phyloP scores from a whole-genome alignment of 1,140 invertebrate genomes.

The Chrysoperla carnea region DNA sequence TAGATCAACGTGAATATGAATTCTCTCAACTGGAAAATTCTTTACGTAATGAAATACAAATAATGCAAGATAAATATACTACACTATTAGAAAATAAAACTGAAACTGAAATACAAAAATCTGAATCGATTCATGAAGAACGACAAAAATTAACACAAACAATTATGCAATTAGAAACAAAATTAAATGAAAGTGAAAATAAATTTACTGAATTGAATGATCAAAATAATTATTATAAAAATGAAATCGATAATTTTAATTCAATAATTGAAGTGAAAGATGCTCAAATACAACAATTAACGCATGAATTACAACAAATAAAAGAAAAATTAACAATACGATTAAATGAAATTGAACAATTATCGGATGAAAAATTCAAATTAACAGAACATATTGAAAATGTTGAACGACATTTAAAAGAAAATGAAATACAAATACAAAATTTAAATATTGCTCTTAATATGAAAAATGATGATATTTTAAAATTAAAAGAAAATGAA shows the following conservation, averaged over 20 bases:
- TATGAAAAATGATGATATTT: not conserved
- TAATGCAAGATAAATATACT: conserved; percentile 29
- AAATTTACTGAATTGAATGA: conserved; percentile 15
- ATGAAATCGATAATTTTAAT: not conserved
- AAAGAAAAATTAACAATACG: not conserved
- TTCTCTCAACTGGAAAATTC: conserved; percentile 30
- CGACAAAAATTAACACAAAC: not conserved
- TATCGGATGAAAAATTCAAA: conserved; percentile 13
- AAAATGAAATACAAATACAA: conserved; percentile 4
- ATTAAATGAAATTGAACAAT: conserved; percentile 14
- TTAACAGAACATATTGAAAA: conserved; percentile 11
- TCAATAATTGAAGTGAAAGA: not conserved
- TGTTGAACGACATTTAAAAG: conserved; percentile 9
- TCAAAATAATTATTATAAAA: not conserved
- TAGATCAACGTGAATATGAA: conserved; percentile 34
- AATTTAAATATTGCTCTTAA: not conserved
- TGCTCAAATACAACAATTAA: not conserved
- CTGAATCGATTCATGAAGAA: not conserved
- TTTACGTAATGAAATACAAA: conserved; percentile 22
- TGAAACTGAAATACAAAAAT: conserved; percentile 14
- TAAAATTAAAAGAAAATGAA: too few relatives aligned
- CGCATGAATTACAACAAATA: conserved; percentile 1
- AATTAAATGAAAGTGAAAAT: conserved; percentile 17
- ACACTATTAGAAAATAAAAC: conserved; percentile 21
- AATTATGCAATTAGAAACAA: conserved; percentile 25